Percentiles rank a stretch among this genome's conserved stretches.
Evolutionary conservation across 2,888 invertebrate genomes (phyloP).

Genomic region (Bombylius major): DNA sequence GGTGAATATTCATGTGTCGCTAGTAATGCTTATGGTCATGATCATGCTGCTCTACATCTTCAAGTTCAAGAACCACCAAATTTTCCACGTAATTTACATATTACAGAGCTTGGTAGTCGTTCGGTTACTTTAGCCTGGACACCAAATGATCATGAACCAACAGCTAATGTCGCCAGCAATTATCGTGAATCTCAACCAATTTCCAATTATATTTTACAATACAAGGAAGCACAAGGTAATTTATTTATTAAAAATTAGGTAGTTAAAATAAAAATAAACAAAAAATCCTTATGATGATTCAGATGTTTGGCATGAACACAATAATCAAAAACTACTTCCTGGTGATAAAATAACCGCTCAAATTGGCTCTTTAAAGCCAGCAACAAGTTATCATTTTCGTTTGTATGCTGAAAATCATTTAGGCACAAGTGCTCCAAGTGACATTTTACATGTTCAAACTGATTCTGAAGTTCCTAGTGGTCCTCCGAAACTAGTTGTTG

Average conservation of each 20-base stretch:
- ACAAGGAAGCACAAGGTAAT: slow-evolving; percentile 44
- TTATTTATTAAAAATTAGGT: neutral
- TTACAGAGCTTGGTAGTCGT: slow-evolving; percentile 43
- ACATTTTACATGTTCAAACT: slow-evolving; percentile 42
- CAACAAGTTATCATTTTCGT: slow-evolving; percentile 46
- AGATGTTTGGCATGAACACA: slow-evolving; percentile 47
- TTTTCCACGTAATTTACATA: slow-evolving; percentile 44
- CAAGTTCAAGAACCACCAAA: slow-evolving; percentile 48
- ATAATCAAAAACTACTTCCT: slow-evolving; percentile 42
- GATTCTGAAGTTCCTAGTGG: slow-evolving; percentile 55
- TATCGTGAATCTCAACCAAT: slow-evolving; percentile 40
- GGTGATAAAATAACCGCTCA: slow-evolving; percentile 42
- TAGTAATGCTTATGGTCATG: slow-evolving; percentile 48
- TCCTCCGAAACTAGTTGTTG: slow-evolving; percentile 53
- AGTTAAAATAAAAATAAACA: neutral
- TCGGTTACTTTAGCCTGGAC: slow-evolving; percentile 46
- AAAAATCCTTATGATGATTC: neutral
- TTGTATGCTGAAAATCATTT: slow-evolving; percentile 49
- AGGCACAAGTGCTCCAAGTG: slow-evolving; percentile 47
- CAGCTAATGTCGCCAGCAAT: slow-evolving; percentile 11
- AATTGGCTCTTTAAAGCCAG: slow-evolving; percentile 43
- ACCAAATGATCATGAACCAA: slow-evolving; percentile 36
- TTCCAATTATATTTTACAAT: slow-evolving; percentile 45
- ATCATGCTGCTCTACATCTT: slow-evolving; percentile 37
- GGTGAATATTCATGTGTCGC: slow-evolving; percentile 51